phyloP scores from a whole-genome alignment of 2,888 invertebrate genomes.

The Drosophila austrosaltans region DNA sequence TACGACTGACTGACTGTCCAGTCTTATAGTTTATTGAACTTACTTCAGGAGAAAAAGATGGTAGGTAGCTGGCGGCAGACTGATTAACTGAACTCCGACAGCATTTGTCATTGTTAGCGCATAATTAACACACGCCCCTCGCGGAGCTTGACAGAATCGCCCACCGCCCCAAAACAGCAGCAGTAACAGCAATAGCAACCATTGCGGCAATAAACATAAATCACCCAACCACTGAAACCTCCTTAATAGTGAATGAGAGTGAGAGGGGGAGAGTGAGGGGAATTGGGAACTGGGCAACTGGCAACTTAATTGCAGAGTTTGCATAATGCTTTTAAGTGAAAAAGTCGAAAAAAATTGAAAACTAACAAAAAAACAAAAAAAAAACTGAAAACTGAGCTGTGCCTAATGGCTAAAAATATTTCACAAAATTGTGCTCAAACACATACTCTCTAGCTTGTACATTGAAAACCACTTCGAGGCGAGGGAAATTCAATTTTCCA shows the following conservation, averaged over 20 bases:
- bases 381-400: constrained; percentile 59
- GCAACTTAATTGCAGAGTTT: constrained; percentile 76
- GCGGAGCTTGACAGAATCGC: constrained; percentile 20
- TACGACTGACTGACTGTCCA: constrained; percentile 6
- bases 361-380: constrained; percentile 13
- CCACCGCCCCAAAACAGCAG: constrained; percentile 25
- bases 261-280: background rate
- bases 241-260: constrained; percentile 1
- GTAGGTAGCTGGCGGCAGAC: constrained; percentile 15
- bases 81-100: constrained; percentile 45
- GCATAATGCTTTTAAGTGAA: constrained; percentile 69
- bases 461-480: constrained; percentile 75
- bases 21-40: constrained; percentile 38
- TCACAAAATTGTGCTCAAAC: constrained; percentile 49
- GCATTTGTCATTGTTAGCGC: constrained; percentile 74
- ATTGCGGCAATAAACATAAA: constrained; percentile 63
- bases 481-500: constrained; percentile 67
- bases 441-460: constrained; percentile 37
- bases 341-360: constrained; percentile 17
- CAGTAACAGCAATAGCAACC: constrained; percentile 17
- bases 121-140: constrained; percentile 65
- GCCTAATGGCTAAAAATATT: constrained; percentile 73
- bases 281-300: constrained; percentile 30
- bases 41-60: background rate
- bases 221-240: constrained; percentile 47